Base-by-base conservation (phyloP, 2,888 invertebrate genomes). In the Lasioglossum zephyrum region DNA sequence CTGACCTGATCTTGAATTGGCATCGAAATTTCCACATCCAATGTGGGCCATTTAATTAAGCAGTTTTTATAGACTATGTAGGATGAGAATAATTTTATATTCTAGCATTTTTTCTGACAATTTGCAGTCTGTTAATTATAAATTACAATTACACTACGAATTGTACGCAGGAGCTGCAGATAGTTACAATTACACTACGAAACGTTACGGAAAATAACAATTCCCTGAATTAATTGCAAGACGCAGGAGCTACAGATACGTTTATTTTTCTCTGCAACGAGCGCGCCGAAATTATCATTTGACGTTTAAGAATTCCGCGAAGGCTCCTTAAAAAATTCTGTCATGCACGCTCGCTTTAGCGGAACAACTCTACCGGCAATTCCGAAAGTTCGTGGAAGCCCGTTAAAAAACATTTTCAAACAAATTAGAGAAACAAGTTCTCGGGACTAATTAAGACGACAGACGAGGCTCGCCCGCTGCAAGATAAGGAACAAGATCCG, bases 371-470 rank as follows among this genome's bases (percentile, higher is more conserved):
- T 0, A 11, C 41, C 39, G 9, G 39, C n/a, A 39, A 22, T n/a
- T 13, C 36, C 22, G 41, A 39, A 39, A 39, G 39, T 69, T 39
- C 41, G 39, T 4, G n/a, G 41, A 22, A 41, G n/a, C n/a, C 41
- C 8, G 36, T 39, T n/a, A n/a, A 41, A 41, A n/a, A 69, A 69
- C 39, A 39, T 69, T 69, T 41, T 41, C 16, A 39, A 72, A 44
- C 6, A 72, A 72, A 72, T 44, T n/a, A n/a, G 39, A 72, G 39
- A 44, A 41, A 72, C 44, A 44, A 41, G 36, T 39, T 69, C 11
- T 5, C 41, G 11, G 39, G 36, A 69, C 69, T 69, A 69, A 69
- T 69, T 69, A 69, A 49, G 31, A 49, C 73, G 73, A 72, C 41
- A 6, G 26, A 26, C 72, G 26, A n/a, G 6, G 44, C 41, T 5